Evolutionary conservation across 2,113 vertebrate species (phyloP), one percentile per base, ranked within the genome.

Genomic region (Poicephalus gulielmi): DNA sequence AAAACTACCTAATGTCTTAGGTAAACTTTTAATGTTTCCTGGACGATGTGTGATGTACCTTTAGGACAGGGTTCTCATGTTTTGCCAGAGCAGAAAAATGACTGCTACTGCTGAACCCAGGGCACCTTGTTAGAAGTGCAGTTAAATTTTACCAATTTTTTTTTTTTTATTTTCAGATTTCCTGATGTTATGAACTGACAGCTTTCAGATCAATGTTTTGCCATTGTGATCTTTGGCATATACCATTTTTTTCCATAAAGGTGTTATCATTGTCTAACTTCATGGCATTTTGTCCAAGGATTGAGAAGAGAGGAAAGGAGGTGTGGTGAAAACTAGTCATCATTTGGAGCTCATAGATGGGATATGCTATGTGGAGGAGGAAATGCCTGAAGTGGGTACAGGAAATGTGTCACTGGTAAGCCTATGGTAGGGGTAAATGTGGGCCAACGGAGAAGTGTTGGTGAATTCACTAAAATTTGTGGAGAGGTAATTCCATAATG

Each of bases 291-390:
- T 68, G 28, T 87, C 6, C 20, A 15, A 49, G 41, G 55, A 69
- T 0, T 70, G 69, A 75, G 55, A 93, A 74, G 82, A 35, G 28
- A 79, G 57, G 63, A 78, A 84, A 92, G 53, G 10, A 68, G 8
- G 5, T 0, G 0, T 53, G 55, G 46, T 39, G 39, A 59, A n/a
- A 92, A 47, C 10, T 16, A 14, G 3, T 31, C 9, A 17, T 11
- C 10, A 15, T 47, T 18, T 83, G 52, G 39, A 83, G 24, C 13
- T 74, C 41, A 35, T 18, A 35, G 59, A 76, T 78, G 16, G 41
- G 17, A 15, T 46, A 31, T 23, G 16, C 66, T 43, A 13, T 12
- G 25, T 23, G 13, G 19, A 85, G 43, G 24, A 53, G 37, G 11
- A 10, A 78, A 30, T 11, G 31, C 18, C n/a, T 83, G 33, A 55